These are phyloP conservation scores for Holacanthella duospinosa DNA, from an alignment of 2,888 invertebrate genomes.

Conservation along the genomic window DNA sequence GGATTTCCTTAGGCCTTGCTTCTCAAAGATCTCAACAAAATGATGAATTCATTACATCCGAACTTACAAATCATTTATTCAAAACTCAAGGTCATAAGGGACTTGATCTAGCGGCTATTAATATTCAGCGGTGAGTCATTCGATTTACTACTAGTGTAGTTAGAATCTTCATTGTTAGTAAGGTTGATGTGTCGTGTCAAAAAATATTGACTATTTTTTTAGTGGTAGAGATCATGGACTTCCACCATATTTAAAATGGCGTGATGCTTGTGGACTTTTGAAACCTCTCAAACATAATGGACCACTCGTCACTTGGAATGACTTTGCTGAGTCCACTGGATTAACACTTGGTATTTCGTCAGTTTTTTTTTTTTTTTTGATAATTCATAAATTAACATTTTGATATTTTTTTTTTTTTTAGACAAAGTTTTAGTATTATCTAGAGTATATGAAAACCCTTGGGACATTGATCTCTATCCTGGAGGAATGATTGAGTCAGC, in stretches of 20 bases:
- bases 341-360: conserved; percentile 21
- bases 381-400: background rate
- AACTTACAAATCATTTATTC: conserved; percentile 72
- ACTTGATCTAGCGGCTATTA: conserved; percentile 76
- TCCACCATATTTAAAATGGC: conserved; percentile 66
- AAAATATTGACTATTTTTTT: no score
- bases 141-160: background rate
- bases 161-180: conserved; percentile 1
- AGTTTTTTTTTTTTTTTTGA: background rate
- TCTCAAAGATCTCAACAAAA: conserved; percentile 66
- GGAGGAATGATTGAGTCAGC: conserved; percentile 43
- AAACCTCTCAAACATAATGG: conserved; percentile 34
- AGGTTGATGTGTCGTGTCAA: background rate
- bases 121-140: conserved; percentile 53
- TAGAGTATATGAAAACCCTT: conserved; percentile 29
- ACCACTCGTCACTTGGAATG: conserved; percentile 55
- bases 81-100: conserved; percentile 54
- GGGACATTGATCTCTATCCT: conserved; percentile 42
- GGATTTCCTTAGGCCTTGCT: conserved; percentile 62
- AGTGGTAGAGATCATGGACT: conserved; percentile 77
- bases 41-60: conserved; percentile 69
- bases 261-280: conserved; percentile 64
- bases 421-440: conserved; percentile 32
- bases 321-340: conserved; percentile 45
- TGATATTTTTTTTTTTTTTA: conserved; percentile 3